Base-by-base conservation (phyloP, 2,888 invertebrate species). In the Fragum whitleyi region DNA sequence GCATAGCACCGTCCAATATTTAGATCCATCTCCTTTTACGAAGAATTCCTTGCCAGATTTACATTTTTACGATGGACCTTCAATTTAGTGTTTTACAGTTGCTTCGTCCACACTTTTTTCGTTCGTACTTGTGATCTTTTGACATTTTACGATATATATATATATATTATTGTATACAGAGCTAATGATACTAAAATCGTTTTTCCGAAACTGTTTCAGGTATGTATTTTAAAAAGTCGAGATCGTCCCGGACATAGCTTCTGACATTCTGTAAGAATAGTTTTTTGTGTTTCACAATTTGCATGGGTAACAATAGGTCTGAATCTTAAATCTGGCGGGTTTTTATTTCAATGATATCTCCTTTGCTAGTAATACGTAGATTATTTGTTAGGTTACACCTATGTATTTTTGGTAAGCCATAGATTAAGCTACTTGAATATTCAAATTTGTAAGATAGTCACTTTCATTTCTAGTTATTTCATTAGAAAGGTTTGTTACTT, bases 241-340 rank as follows among this genome's bases (percentile, higher is more conserved):
- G 53, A 29, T 71, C 68, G 36, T 84, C 84, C 21, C 74, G 61
- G 16, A 81, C n/a, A 42, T 70, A 84, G 26, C 78, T 79, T 23
- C 42, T 68, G 11, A 81, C 68, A 14, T 76, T 81, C 77, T 5
- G 74, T 62, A 16, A 74, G 47, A n/a, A 79, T 70, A 36, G 72
- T 77, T 70, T 79, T 62, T n/a, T 77, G 69, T 29, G 82, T 79
- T 19, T 47, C 57, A 51, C 77, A 77, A n/a, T 51, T 19, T 2
- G 77, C 71, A 9, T 79, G 79, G 29, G 77, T 71, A 7, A 79
- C 59, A 9, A 82, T 74, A 19, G 83, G 74, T 74, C 77, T 62
- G 0, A 83, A 28, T 62, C 77, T 83, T 42, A 77, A 39, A 55
- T 79, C 79, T 23, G 21, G 23, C 14, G 74, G 65, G 59, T 74